Evolutionary conservation across 2,113 vertebrate species (phyloP).

Genomic region (Cervus canadensis): DNA sequence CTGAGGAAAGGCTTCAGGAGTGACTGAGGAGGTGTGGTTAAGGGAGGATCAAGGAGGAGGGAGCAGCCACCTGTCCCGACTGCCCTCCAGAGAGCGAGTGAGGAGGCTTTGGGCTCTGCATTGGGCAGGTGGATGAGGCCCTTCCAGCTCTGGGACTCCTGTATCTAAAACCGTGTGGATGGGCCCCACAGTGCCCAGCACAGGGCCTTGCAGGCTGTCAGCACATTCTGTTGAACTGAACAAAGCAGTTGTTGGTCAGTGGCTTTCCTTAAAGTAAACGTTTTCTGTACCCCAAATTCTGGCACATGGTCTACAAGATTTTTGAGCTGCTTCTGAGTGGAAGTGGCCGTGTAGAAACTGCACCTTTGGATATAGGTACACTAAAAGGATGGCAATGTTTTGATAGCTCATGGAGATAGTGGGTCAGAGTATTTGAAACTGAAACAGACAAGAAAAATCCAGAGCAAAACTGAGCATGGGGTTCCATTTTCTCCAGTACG

Average conservation of each 20-base stretch:
- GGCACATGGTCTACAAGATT: neutral
- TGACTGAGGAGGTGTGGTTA: neutral
- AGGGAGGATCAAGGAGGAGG: neutral
- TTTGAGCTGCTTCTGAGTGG: neutral
- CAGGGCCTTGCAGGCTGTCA: neutral
- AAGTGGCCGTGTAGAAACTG: neutral
- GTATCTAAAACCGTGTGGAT: fast-evolving
- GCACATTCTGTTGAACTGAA: neutral
- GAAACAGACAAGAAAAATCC: neutral
- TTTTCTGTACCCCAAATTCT: neutral
- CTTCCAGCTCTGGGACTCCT: neutral
- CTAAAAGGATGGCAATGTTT: neutral
- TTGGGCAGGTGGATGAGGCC: neutral
- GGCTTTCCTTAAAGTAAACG: neutral
- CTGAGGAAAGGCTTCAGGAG: neutral
- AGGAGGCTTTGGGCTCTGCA: neutral
- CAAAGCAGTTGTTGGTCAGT: neutral
- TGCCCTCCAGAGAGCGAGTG: neutral
- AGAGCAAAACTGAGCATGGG: neutral
- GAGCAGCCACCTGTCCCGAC: neutral
- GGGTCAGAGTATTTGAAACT: neutral
- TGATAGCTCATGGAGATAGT: neutral
- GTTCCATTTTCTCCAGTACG: fast-evolving
- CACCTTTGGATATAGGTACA: neutral
- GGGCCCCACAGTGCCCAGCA: neutral